phyloP scores from a whole-genome alignment of 2,113 vertebrate genomes.

The Salvelinus alpinus region DNA sequence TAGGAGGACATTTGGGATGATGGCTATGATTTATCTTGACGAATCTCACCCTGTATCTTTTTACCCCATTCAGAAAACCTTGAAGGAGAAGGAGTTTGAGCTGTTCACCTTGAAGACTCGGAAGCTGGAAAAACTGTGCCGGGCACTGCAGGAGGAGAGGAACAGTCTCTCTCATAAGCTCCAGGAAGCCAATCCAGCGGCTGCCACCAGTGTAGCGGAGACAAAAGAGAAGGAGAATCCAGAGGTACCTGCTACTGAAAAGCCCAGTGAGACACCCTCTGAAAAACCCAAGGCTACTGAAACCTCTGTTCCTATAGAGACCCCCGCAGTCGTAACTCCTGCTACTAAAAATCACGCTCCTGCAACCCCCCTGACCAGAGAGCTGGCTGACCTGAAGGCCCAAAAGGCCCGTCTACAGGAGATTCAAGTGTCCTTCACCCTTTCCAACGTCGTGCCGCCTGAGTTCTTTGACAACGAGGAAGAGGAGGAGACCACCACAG shows the following conservation, averaged over 20 bases:
- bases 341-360: background rate
- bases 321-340: background rate
- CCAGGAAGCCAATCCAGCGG: conserved; percentile 64
- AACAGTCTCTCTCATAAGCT: conserved; percentile 86
- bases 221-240: conserved; percentile 19
- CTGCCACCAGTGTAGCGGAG: conserved; percentile 3
- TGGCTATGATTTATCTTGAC: background rate
- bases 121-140: conserved; percentile 93
- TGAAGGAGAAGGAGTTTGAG: conserved; percentile 90
- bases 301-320: too few relatives aligned
- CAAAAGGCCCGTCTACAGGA: conserved; percentile 75
- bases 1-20: background rate
- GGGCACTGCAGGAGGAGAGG: conserved; percentile 93
- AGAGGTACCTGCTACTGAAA: background rate
- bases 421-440: conserved; percentile 76
- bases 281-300: background rate
- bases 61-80: conserved; percentile 61
- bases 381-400: conserved; percentile 54
- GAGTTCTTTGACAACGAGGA: too few relatives aligned
- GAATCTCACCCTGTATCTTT: background rate
- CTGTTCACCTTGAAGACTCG: conserved; percentile 88
- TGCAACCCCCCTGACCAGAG: conserved; percentile 34
- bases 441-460: conserved; percentile 62
- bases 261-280: conserved; percentile 14
- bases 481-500: conserved; percentile 9